Conservation (phyloP, 2,888 invertebrate genomes). For the Apamea epomidion region DNA sequence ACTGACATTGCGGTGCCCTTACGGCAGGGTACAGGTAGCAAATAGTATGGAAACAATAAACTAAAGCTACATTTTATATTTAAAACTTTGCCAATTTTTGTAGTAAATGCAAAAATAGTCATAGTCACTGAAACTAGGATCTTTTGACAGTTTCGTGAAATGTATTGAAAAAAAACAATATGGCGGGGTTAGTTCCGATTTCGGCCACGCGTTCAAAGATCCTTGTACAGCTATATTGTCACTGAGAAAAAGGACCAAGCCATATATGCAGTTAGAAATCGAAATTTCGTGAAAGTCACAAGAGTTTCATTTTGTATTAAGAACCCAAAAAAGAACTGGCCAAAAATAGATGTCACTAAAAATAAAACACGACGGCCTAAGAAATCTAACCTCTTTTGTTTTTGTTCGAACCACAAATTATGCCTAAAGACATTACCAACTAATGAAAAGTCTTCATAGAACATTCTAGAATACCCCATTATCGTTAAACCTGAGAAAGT, state of each 20-base stretch:
- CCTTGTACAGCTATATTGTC: neutral
- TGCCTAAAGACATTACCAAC: slow-evolving; percentile 3
- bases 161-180: neutral
- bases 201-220: neutral
- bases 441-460: slow-evolving; percentile 35
- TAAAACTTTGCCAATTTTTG: neutral
- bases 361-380: slow-evolving; percentile 1
- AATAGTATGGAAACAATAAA: neutral
- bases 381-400: slow-evolving; percentile 1
- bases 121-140: no score
- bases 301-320: neutral
- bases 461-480: slow-evolving; percentile 44
- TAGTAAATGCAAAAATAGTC: neutral
- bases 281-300: neutral
- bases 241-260: neutral
- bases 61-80: neutral
- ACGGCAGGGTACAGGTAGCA: neutral
- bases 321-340: neutral
- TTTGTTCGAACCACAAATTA: slow-evolving; percentile 3
- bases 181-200: neutral
- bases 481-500: slow-evolving; percentile 58
- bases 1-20: slow-evolving; percentile 43
- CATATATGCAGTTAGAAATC: neutral
- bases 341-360: neutral
- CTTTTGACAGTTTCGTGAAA: neutral